Percentiles rank a stretch among this genome's conserved stretches.
These are phyloP conservation scores for Hydra vulgaris DNA, from an alignment of 30 jellyfish, hydroid and myxozoan genomes.

Conservation along the genomic window DNA sequence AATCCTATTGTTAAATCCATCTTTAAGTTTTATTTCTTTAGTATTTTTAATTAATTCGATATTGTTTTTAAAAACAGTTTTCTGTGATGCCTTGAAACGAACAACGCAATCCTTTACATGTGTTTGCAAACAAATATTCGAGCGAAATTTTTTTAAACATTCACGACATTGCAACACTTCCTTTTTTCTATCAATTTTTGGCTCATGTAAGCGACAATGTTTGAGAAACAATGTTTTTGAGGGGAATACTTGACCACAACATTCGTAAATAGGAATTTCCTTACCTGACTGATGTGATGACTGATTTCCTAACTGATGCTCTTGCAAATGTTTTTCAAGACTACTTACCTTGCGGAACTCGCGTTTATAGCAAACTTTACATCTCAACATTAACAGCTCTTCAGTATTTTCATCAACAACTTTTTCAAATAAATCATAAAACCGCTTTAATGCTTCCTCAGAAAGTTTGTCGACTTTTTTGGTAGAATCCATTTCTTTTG, in stretches of 20 bases:
- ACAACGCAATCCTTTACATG: slow-evolving; percentile 18
- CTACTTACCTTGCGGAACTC: slow-evolving; percentile 26
- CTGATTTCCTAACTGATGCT: slow-evolving; percentile 15
- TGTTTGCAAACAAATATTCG: slow-evolving; percentile 23
- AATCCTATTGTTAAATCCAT: background rate
- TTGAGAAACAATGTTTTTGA: background rate
- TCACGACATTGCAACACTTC: slow-evolving; percentile 6
- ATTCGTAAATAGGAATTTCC: background rate
- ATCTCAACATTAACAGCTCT: background rate
- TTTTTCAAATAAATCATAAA: slow-evolving; percentile 10
- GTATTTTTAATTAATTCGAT: background rate
- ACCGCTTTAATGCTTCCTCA: slow-evolving; percentile 18
- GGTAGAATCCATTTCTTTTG: background rate
- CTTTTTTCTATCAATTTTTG: background rate
- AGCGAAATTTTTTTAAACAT: slow-evolving; percentile 5
- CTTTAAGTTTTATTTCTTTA: background rate
- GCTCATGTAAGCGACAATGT: slow-evolving; percentile 7
- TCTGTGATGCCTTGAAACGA: slow-evolving; percentile 18
- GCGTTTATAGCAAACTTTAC: slow-evolving; percentile 23
- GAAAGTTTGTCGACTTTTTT: slow-evolving; percentile 16
- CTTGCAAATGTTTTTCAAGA: slow-evolving; percentile 16
- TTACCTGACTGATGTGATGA: background rate
- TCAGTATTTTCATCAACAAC: slow-evolving; percentile 21
- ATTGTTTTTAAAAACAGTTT: background rate
- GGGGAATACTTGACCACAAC: slow-evolving; percentile 9